A percentile compares a stretch with the other conserved stretches of the same genome.
Evolutionary conservation across 37 sponge, comb jelly and placozoan species (phyloP).

Genomic region (Halisarca cf. caerulea): DNA sequence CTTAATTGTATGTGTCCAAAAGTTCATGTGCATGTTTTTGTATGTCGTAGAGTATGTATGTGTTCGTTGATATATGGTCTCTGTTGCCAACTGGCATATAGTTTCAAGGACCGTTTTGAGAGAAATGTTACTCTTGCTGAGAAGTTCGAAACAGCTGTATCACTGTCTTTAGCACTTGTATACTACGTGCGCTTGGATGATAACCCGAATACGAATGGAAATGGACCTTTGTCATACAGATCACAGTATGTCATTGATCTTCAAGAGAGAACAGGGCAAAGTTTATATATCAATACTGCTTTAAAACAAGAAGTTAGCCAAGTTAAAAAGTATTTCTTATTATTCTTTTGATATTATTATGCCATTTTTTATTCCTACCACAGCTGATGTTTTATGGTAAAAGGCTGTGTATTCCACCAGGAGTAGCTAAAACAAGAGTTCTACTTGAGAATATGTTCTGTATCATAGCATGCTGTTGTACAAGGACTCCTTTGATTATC

Average conservation of each 20-base stretch:
- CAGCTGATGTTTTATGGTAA: slow-evolving; percentile 63
- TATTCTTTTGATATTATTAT: too few species aligned
- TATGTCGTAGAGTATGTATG: too few species aligned
- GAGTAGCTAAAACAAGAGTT: slow-evolving; percentile 87
- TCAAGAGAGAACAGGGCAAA: not conserved
- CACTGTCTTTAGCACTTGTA: slow-evolving; percentile 57
- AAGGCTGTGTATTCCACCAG: slow-evolving; percentile 62
- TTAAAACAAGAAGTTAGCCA: not conserved
- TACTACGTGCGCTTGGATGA: slow-evolving; percentile 64
- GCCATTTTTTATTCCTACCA: not conserved
- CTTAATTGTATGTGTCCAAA: too few species aligned
- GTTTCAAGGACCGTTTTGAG: not conserved
- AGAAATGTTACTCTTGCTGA: not conserved
- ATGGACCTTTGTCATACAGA: not conserved
- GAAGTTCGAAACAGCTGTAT: slow-evolving; percentile 25
- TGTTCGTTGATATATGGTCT: too few species aligned
- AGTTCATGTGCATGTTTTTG: too few species aligned
- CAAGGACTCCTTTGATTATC: slow-evolving; percentile 85
- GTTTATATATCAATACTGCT: not conserved
- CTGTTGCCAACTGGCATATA: too few species aligned
- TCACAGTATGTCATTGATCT: not conserved
- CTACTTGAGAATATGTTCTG: slow-evolving; percentile 92
- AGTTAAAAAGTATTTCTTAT: too few species aligned
- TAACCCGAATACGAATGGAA: not conserved
- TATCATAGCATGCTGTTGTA: slow-evolving; percentile 76